Evolutionary conservation across 1,140 invertebrate species (phyloP), one percentile per base, ranked within the genome.

Genomic region (Argopecten irradians): DNA sequence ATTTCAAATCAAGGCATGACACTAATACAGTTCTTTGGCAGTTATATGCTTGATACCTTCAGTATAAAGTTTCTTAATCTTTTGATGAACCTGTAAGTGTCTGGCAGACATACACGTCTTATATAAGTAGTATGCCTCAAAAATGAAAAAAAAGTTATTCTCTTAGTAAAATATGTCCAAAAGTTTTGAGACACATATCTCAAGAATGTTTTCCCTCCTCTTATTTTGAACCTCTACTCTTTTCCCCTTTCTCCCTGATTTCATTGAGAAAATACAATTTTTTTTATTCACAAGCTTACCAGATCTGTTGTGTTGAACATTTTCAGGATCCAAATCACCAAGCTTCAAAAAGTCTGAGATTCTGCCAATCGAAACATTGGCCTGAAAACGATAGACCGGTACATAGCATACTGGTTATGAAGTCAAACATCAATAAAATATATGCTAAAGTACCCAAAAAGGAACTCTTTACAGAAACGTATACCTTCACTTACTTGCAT

Each of bases 261-360:
- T 3, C 0, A 11, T n/a, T 33, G 5, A 28, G 3, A 22, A 22
- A 3, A 16, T 39, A 39, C 36, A 39, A 39, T 39, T 5, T 5
- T 39, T 8, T 39, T 39, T 39, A 39, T 39, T n/a, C 5, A 39
- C 19, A 34, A 14, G 1, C 43, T 82, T 89, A 94, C 93, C 90
- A 86, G 89, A 82, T 41, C 90, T 83, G 32, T 89, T 55, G 32
- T 92, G 91, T 33, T 91, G 43, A 0, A 95, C 94, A 90, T 93
- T 94, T 36, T 92, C 85, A 19, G 89, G 43, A 85, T 95, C 92
- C 14, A 95, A 89, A 89, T 96, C 95, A 36, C 93, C 92, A 46
- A 88, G 86, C 22, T 93, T 91, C 34, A 96, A 91, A 88, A 95
- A 96, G 83, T 91, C 94, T 13, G 92, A 87, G n/a, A 96, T 93